Evolutionary conservation across 2,888 invertebrate genomes (phyloP).

Genomic region (Colostygia pectinataria): DNA sequence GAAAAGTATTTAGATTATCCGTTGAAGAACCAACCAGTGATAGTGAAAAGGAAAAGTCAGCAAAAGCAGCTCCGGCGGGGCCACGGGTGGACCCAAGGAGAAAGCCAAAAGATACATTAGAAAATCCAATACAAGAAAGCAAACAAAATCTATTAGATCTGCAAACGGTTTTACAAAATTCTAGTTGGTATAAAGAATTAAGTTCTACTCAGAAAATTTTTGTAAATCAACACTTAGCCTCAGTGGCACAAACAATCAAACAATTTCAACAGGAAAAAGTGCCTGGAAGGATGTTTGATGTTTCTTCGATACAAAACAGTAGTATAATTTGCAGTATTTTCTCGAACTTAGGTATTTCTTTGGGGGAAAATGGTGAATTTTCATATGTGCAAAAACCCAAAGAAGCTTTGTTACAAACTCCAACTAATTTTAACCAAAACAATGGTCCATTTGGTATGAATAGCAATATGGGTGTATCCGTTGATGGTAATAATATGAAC

Average conservation of each 20-base stretch:
- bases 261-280: constrained; percentile 83
- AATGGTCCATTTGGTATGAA: constrained; percentile 59
- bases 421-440: constrained; percentile 65
- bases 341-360: constrained; percentile 83
- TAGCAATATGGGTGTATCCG: constrained; percentile 53
- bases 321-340: constrained; percentile 83
- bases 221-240: constrained; percentile 86
- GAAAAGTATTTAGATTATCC: constrained; percentile 88
- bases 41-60: constrained; percentile 77
- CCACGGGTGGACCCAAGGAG: constrained; percentile 76
- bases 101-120: constrained; percentile 67
- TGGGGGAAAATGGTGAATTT: constrained; percentile 83
- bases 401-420: constrained; percentile 73
- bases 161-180: constrained; percentile 85
- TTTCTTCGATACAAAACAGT: constrained; percentile 77
- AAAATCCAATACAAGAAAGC: constrained; percentile 51
- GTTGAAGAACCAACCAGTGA: constrained; percentile 85
- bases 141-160: constrained; percentile 76
- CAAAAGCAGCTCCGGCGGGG: constrained; percentile 54
- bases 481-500: constrained; percentile 67
- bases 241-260: constrained; percentile 84
- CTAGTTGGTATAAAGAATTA: constrained; percentile 87
- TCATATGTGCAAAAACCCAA: constrained; percentile 74
- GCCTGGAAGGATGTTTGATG: constrained; percentile 80
- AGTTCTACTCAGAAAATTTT: constrained; percentile 88